These are phyloP conservation scores for Eclectus roratus DNA, from an alignment of 2,113 vertebrate genomes.

Conservation along the genomic window DNA sequence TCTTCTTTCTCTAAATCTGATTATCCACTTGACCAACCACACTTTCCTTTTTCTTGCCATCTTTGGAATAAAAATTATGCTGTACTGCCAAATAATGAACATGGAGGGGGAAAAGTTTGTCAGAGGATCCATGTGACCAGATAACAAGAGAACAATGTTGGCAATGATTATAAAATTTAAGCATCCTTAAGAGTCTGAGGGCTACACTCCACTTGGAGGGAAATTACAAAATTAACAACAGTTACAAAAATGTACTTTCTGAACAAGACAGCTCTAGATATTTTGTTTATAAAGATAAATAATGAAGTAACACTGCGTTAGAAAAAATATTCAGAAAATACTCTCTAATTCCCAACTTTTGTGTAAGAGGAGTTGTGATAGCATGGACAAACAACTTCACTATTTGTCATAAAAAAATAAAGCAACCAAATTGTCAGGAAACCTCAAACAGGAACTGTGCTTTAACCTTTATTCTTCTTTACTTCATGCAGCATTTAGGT, in stretches of 20 bases:
- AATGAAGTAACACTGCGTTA: not conserved
- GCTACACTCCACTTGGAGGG: not conserved
- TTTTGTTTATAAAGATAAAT: not conserved
- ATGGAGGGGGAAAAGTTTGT: not conserved
- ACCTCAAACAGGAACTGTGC: not conserved
- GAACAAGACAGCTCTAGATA: not conserved
- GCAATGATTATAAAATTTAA: not conserved
- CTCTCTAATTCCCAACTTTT: not conserved
- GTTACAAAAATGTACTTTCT: not conserved
- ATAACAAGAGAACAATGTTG: fast-evolving
- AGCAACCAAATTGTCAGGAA: not conserved
- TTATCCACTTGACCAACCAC: not conserved
- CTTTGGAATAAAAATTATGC: not conserved
- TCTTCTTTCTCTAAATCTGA: not conserved
- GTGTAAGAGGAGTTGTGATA: not conserved
- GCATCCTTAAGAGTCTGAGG: not conserved
- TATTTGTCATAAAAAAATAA: fast-evolving
- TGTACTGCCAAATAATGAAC: not conserved
- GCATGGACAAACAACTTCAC: not conserved
- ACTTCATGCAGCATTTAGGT: not conserved
- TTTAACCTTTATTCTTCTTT: not conserved
- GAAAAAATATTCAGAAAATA: not conserved
- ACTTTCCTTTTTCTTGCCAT: not conserved
- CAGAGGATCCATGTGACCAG: not conserved
- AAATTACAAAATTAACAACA: not conserved